Evolutionary conservation across 2,888 invertebrate species (phyloP), one percentile per base, ranked within the genome.

Genomic region (Carabus problematicus): DNA sequence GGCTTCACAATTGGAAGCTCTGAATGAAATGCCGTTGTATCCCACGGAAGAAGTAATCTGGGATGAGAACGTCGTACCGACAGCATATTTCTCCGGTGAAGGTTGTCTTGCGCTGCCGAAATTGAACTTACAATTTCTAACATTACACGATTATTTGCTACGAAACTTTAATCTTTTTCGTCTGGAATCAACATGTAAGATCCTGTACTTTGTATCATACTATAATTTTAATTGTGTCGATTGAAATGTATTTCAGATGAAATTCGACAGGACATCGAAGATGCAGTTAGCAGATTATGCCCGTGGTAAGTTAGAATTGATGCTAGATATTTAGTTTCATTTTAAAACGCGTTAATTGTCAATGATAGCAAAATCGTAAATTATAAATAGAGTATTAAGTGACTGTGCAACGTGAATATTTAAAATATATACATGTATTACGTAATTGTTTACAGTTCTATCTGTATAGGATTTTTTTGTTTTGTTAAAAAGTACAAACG

Each of bases 21-120:
- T 99, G 9, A 99, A 99, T 80, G 93, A 95, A 75, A 97, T 98
- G 95, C 98, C 99, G 0, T 85, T 99, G 0, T 99, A 99, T 80
- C 99, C 99, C 0, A 98, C 97, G 0, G 99, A 99, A 80, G 91
- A 94, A 70, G 92, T 98, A 1, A 96, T 99, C 75, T 99, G 99
- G 99, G 96, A 99, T 82, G 98, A 99, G 81, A 98, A 98, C 79
- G 90, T 99, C 52, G 98, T 99, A 0, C 99, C 99, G 0, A 94
- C 96, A 0, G 97, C 98, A 77, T 97, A 97, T 79, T 98, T 94
- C 83, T 94, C 95, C 49, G 97, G 98, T 0, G 98, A 98, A 81
- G 95, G 93, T 16, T 95, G 95, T 75, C 85, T 99, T 41, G 98
- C 99, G 0, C 84, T 99, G 72, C 98, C 99, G 0, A 99, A 99